These are phyloP conservation scores for Coturnix japonica DNA, from an alignment of 2,113 vertebrate species.

Conservation along the genomic window DNA sequence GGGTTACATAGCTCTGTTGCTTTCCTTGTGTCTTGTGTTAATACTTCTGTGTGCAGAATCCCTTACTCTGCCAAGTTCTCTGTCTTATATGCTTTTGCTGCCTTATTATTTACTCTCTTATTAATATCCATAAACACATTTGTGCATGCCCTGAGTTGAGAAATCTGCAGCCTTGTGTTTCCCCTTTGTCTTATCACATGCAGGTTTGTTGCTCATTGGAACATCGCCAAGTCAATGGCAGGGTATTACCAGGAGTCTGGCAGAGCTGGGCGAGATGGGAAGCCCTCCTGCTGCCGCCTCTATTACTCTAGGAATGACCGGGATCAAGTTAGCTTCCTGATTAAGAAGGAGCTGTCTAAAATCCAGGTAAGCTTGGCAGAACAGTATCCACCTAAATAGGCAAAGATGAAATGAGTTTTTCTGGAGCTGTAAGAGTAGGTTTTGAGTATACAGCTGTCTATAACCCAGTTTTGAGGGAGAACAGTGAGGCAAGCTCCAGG, in stretches of 20 bases:
- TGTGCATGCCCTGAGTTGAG: background rate
- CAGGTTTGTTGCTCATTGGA: constrained; percentile 98
- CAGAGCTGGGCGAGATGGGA: constrained; percentile 93
- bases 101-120: background rate
- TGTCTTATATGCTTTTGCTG: background rate
- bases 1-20: background rate
- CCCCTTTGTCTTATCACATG: background rate
- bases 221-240: constrained; percentile 95
- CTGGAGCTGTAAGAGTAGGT: background rate
- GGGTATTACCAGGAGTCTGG: constrained; percentile 98
- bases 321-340: constrained; percentile 91
- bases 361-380: constrained; percentile 80
- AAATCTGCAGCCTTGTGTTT: background rate
- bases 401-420: background rate
- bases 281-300: constrained; percentile 89
- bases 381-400: background rate
- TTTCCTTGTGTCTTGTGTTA: background rate
- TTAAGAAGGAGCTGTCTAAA: constrained; percentile 86
- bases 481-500: background rate
- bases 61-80: background rate
- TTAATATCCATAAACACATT: background rate
- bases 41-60: background rate
- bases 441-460: background rate
- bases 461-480: background rate
- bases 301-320: constrained; percentile 92